phyloP scores from a whole-genome alignment of 2,888 invertebrate genomes.

The Adelognathus sp. region DNA sequence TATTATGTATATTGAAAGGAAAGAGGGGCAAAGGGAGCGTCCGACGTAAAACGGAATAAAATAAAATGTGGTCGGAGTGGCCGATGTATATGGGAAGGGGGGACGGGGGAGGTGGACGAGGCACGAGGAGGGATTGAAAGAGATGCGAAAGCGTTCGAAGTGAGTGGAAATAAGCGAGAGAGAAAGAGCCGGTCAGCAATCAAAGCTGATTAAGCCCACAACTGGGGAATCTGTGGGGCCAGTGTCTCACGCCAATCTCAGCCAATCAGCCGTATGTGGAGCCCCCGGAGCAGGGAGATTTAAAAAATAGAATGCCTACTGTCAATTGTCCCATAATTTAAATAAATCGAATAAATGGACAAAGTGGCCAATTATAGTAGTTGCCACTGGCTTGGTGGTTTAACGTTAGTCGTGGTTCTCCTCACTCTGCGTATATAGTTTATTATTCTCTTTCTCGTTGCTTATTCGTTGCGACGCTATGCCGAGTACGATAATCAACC shows the following conservation, averaged over 20 bases:
- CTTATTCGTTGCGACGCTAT: constrained; percentile 59
- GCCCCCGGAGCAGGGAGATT: constrained; percentile 79
- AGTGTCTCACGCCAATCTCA: constrained; percentile 81
- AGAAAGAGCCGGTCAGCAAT: constrained; percentile 73
- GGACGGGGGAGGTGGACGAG: constrained; percentile 37
- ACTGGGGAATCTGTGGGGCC: constrained; percentile 82
- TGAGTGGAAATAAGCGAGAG: constrained; percentile 47
- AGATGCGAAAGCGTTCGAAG: constrained; percentile 42
- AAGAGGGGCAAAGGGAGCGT: constrained; percentile 49
- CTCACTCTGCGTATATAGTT: constrained; percentile 19
- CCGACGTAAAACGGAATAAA: constrained; percentile 70
- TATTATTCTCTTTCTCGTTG: constrained; percentile 60
- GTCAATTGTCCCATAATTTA: constrained; percentile 82
- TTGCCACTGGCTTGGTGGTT: constrained; percentile 76
- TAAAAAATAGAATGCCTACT: constrained; percentile 82
- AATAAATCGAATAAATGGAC: constrained; percentile 82
- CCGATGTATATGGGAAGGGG: not conserved
- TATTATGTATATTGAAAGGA: constrained; percentile 27
- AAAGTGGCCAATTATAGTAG: constrained; percentile 81
- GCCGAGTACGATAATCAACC: constrained; percentile 32
- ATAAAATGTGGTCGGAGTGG: constrained; percentile 65
- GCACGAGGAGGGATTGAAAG: constrained; percentile 56
- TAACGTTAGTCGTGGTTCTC: constrained; percentile 67
- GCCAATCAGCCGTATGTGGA: constrained; percentile 76
- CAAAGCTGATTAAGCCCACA: constrained; percentile 81